Conservation (phyloP, 2,113 vertebrate genomes). For the Erythrocercus mccallii region DNA sequence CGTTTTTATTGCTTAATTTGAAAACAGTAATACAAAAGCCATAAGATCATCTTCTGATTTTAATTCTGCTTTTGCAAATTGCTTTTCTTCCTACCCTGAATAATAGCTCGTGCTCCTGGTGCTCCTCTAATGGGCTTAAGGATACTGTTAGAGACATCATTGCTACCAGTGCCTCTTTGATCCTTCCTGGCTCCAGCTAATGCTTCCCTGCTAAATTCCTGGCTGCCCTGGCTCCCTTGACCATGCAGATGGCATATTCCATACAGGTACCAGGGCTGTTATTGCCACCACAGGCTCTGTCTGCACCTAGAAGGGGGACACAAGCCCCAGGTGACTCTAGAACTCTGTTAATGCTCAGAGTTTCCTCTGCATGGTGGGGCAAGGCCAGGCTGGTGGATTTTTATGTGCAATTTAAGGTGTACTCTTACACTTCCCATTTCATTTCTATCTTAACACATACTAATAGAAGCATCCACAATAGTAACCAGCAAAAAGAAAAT, state of each 20-base stretch:
- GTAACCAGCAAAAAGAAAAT: neutral
- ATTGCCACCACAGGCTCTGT: neutral
- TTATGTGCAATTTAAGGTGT: constrained; percentile 17
- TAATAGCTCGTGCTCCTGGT: neutral
- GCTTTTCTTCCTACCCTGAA: neutral
- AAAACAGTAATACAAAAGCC: constrained; percentile 34
- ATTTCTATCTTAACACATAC: constrained; percentile 32
- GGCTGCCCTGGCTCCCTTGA: neutral
- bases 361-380: constrained; percentile 12
- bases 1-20: constrained; percentile 55
- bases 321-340: neutral
- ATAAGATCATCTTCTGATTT: constrained; percentile 8
- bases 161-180: neutral
- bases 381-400: neutral
- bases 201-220: constrained; percentile 18
- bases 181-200: neutral
- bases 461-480: constrained; percentile 31
- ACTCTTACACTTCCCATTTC: neutral
- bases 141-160: neutral
- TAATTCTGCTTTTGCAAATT: constrained; percentile 14
- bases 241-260: neutral
- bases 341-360: neutral
- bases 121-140: neutral
- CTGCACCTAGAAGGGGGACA: neutral
- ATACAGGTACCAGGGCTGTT: neutral